Evolutionary conservation across 2,113 vertebrate species (phyloP), one percentile per base, ranked within the genome.

Genomic region (Otocyon megalotis): DNA sequence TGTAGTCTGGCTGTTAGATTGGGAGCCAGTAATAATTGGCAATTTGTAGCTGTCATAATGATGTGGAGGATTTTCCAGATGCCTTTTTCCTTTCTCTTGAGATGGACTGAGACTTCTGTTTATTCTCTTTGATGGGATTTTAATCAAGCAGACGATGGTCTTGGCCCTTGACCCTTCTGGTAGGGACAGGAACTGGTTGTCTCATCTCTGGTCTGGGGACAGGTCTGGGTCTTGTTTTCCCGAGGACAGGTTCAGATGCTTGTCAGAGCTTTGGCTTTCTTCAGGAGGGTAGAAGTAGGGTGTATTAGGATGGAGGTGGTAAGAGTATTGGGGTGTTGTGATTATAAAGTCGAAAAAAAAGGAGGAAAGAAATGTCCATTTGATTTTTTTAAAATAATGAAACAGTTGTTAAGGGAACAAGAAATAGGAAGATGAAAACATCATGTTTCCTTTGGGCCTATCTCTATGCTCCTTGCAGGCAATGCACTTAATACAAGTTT

Each of bases 41-140:
- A 97, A 94, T 97, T 96, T 98, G 95, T 96, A 50, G 88, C 96
- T 98, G 98, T 96, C 90, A 88, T 86, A 90, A 88, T 12, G 93
- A 88, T 88, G 87, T 71, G 84, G 89, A 88, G 90, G 48, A 90
- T 88, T 94, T 96, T 95, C 96, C 97, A 94, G 94, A 95, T 95
- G 95, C 93, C 81, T 81, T 97, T 96, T 87, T 54, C 76, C 16
- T 92, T 97, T 95, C 88, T 97, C 88, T 85, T 16, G 82, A 92
- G 93, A 74, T 85, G 94, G 81, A 81, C 84, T 35, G 28, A 95
- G 88, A 81, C 71, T 67, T 88, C 54, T 56, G 12, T 67, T 77
- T 87, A 77, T 56, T 97, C 76, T 19, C 54, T 97, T 91, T 96
- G 91, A 85, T 93, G 72, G 26, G 48, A 35, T 80, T 96, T 96